Evolutionary conservation across 2,113 vertebrate genomes (phyloP), one percentile per base, ranked within the genome.

Genomic region (Macquaria australasica): DNA sequence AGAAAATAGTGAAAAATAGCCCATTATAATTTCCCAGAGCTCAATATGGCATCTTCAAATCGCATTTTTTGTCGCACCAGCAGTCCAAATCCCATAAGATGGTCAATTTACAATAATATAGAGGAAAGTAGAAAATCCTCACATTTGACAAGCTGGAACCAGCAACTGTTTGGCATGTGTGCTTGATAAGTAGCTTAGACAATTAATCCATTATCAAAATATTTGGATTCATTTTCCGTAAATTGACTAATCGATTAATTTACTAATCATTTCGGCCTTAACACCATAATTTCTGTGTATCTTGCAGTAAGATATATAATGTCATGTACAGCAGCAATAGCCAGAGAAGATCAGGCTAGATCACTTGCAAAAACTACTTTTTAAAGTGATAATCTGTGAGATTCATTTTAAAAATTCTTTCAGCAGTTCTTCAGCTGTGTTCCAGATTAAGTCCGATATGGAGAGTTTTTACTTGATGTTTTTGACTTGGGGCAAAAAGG

Each of bases 111-210:
- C 9, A 55, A 83, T 43, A 5, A 51, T 37, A 66, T 56, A 23
- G 41, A 56, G 34, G 23, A 39, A 73, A n/a, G 3, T 37, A 41
- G 25, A 25, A 51, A n/a, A 31, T 31, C 28, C 28, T 31, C 28
- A 31, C 28, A 31, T 31, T 31, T 31, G 28, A 31, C 28, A 31
- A 31, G 28, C 28, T 31, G 28, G 28, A 31, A 37, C 5, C 50
- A 64, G 59, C 31, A 58, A 39, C 51, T 50, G 18, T 66, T 64
- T 39, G 34, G 8, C 72, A 48, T 62, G 45, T 62, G 31, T 73
- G 67, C 55, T 62, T 48, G 39, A 25, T 66, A 79, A 70, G 37
- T 72, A 69, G 21, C 34, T 77, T 34, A 83, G 58, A 79, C 21
- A 63, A 71, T 71, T 43, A 53, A 64, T 72, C 25, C 48, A 48